Conservation (phyloP, 2,797 vertebrate genomes). For the Darevskia nairensis region DNA sequence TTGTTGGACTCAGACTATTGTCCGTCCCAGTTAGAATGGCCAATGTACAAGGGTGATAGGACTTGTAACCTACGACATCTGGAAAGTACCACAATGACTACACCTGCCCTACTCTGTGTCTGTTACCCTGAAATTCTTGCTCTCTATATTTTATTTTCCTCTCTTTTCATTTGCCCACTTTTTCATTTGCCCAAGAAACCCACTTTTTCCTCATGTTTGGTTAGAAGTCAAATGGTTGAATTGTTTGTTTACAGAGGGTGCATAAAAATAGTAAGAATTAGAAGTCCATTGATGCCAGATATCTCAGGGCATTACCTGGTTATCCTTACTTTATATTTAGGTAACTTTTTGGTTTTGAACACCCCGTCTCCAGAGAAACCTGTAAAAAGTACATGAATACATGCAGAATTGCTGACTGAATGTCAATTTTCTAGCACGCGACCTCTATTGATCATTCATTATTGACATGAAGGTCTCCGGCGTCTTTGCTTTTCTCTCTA, state of each 20-base stretch:
- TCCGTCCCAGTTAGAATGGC: too few species aligned
- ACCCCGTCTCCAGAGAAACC: conserved; percentile 59
- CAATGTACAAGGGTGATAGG: too few species aligned
- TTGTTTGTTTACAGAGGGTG: not conserved
- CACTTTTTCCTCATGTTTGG: too few species aligned
- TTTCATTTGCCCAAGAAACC: not conserved
- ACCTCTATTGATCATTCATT: conserved; percentile 84
- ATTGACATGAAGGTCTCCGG: conserved; percentile 85
- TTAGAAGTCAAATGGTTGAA: too few species aligned
- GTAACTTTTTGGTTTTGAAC: conserved; percentile 70
- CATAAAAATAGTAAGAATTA: not conserved
- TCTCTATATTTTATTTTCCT: not conserved
- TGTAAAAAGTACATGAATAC: conserved; percentile 80
- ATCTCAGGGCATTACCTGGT: conserved; percentile 81
- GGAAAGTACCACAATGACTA: too few species aligned
- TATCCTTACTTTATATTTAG: conserved; percentile 73
- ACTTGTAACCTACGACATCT: too few species aligned
- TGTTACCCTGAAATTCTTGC: not conserved
- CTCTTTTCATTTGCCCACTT: not conserved
- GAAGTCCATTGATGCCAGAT: conserved; percentile 55
- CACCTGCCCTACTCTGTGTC: not conserved
- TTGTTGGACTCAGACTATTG: too few species aligned
- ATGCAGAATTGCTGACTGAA: conserved; percentile 79
- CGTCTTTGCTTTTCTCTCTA: conserved; percentile 78
- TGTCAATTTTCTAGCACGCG: conserved; percentile 81